Percentiles rank a stretch among this genome's conserved stretches.
These are phyloP conservation scores for Nebria salina DNA, from an alignment of 2,888 invertebrate genomes.

Conservation along the genomic window DNA sequence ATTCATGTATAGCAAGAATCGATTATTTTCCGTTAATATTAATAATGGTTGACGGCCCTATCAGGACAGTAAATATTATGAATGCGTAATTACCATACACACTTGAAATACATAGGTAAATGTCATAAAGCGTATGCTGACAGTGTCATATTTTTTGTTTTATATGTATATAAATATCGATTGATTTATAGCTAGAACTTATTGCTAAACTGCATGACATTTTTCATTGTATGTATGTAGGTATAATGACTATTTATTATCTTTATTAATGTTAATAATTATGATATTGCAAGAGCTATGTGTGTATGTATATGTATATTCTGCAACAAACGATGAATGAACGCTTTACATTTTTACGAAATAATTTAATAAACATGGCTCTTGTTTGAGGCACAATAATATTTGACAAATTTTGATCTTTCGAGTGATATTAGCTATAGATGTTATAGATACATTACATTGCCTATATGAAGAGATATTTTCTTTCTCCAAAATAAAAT, in stretches of 20 bases:
- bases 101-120: neutral
- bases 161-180: neutral
- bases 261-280: neutral
- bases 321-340: neutral
- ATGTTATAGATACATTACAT: too few relatives aligned
- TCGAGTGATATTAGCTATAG: too few relatives aligned
- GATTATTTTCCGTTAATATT: neutral
- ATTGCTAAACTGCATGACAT: neutral
- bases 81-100: neutral
- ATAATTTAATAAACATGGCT: too few relatives aligned
- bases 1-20: neutral
- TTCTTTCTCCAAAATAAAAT: neutral
- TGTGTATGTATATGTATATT: neutral
- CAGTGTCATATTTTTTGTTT: neutral
- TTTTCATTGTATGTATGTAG: neutral
- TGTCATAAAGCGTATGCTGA: neutral
- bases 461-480: neutral
- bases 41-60: neutral
- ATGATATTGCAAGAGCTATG: neutral
- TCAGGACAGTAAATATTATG: neutral
- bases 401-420: too few relatives aligned
- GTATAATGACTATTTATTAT: neutral
- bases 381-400: too few relatives aligned
- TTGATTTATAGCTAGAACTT: neutral
- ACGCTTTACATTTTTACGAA: too few relatives aligned